These are phyloP conservation scores for Leguminivora glycinivorella DNA, from an alignment of 1,140 invertebrate genomes.

Conservation along the genomic window DNA sequence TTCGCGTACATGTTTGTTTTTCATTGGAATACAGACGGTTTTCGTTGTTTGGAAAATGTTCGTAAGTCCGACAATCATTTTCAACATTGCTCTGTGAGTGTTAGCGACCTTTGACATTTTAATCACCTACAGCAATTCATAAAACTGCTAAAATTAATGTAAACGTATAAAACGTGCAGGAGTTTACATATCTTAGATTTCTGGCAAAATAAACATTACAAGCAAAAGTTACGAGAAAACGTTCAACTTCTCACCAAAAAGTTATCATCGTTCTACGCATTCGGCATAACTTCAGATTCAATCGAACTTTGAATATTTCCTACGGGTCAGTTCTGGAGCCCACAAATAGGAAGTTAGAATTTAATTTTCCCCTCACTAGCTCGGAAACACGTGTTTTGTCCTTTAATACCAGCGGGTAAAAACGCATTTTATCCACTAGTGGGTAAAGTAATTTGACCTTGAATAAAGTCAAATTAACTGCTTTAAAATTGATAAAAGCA, in stretches of 20 bases:
- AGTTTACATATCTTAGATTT: too few relatives aligned
- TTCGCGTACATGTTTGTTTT: slow-evolving; percentile 11
- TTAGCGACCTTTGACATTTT: slow-evolving; percentile 10
- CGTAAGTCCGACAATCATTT: not conserved
- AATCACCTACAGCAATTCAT: not conserved
- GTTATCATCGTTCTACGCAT: not conserved
- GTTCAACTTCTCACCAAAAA: not conserved
- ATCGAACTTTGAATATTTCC: slow-evolving; percentile 7
- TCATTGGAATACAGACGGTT: not conserved
- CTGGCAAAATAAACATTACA: not conserved
- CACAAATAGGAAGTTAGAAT: slow-evolving; percentile 15
- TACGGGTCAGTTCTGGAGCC: not conserved
- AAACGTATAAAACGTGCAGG: not conserved
- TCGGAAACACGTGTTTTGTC: too few relatives aligned
- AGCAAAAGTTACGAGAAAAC: slow-evolving; percentile 6
- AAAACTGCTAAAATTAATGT: not conserved
- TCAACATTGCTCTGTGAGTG: not conserved
- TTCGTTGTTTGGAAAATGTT: not conserved
- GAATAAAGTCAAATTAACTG: too few relatives aligned
- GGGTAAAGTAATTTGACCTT: too few relatives aligned
- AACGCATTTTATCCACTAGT: too few relatives aligned
- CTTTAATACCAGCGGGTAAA: too few relatives aligned
- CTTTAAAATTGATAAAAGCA: too few relatives aligned
- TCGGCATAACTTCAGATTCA: not conserved
- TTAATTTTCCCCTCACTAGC: too few relatives aligned